Evolutionary conservation across 2,113 vertebrate genomes (phyloP).

Genomic region (Grammomys surdaster): DNA sequence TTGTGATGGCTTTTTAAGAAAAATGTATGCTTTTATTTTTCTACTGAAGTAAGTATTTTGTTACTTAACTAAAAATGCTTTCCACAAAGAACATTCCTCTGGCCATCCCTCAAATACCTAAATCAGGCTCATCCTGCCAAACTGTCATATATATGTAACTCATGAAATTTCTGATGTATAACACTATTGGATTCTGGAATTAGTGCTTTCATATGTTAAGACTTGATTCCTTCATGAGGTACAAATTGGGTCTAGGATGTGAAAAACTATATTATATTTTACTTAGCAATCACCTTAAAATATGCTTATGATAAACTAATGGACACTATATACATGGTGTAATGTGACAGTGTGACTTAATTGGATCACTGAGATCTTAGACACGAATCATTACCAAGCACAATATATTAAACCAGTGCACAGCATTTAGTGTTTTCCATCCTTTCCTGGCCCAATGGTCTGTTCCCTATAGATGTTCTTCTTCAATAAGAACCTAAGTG

Average conservation of each 20-base stretch:
- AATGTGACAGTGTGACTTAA: not conserved
- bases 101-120: not conserved
- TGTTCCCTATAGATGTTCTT: not conserved
- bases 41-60: not conserved
- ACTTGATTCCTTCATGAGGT: not conserved
- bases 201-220: not conserved
- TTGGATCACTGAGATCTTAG: not conserved
- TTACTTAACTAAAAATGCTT: not conserved
- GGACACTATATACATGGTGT: not conserved
- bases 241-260: not conserved
- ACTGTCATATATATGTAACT: not conserved
- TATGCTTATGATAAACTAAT: not conserved
- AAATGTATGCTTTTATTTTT: slow-evolving; percentile 15
- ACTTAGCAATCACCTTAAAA: slow-evolving; percentile 11
- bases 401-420: not conserved
- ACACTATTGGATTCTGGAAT: slow-evolving; percentile 15
- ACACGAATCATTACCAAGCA: not conserved
- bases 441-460: not conserved
- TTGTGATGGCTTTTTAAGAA: slow-evolving; percentile 7
- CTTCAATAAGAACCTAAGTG: not conserved
- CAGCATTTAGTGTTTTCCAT: not conserved
- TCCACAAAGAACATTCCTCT: not conserved
- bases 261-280: slow-evolving; percentile 13
- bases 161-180: not conserved
- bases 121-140: not conserved